A percentile compares a stretch with the other conserved stretches of the same genome.
Conservation (phyloP, 2,888 invertebrate genomes). For the Plagodis dolabraria region DNA sequence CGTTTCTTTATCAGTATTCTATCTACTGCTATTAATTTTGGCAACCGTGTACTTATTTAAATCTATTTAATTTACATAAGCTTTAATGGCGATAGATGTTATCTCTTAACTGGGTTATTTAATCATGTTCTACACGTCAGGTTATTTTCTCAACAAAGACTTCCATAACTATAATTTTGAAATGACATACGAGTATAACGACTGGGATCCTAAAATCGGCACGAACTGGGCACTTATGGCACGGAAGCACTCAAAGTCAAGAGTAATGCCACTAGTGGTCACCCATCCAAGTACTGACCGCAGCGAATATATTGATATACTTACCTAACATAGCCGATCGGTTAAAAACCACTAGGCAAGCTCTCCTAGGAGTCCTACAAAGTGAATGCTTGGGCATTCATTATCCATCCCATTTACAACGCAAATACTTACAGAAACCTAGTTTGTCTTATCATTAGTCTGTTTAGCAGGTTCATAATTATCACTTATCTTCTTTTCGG, state of each 20-base stretch:
- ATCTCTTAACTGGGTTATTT: conserved; percentile 18
- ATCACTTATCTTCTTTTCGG: conserved; percentile 52
- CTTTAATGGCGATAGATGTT: conserved; percentile 9
- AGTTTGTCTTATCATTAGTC: conserved; percentile 54
- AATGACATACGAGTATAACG: background rate
- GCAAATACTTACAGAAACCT: conserved; percentile 35
- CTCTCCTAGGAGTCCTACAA: too few species aligned
- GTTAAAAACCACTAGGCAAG: too few species aligned
- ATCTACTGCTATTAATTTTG: background rate
- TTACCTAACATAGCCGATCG: too few species aligned
- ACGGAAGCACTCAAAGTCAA: too few species aligned
- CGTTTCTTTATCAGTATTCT: background rate
- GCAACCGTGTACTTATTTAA: background rate
- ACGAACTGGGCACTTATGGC: too few species aligned
- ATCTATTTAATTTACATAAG: background rate
- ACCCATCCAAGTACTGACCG: too few species aligned
- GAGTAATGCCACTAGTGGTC: too few species aligned
- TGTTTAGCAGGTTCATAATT: conserved; percentile 56
- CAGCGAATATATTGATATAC: too few species aligned
- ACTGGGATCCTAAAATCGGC: too few species aligned
- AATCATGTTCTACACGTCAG: conserved; percentile 16
- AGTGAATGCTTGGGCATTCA: too few species aligned
- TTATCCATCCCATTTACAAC: too few species aligned
- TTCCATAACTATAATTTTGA: conserved; percentile 28
- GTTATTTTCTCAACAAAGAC: conserved; percentile 18